Evolutionary conservation across 1,140 invertebrate species (phyloP).

Genomic region (Galleria mellonella): DNA sequence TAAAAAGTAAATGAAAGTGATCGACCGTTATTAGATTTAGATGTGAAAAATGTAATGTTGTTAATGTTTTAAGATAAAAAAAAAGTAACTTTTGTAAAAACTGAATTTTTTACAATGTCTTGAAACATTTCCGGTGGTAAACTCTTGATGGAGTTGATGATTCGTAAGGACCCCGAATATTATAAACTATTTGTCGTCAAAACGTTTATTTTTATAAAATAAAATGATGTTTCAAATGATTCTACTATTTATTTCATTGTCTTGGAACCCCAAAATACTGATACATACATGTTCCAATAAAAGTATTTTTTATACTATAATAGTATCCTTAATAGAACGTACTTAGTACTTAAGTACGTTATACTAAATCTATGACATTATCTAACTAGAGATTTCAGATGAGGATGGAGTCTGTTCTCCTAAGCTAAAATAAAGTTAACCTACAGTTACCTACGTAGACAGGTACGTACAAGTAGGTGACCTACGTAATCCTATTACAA

Average conservation of each 20-base stretch:
- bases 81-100: slow-evolving; percentile 73
- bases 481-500: no score
- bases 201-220: slow-evolving; percentile 75
- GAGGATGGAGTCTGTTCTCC: no score
- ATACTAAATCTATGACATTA: no score
- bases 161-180: slow-evolving; percentile 69
- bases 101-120: slow-evolving; percentile 74
- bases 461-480: no score
- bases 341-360: no score
- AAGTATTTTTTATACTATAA: no score
- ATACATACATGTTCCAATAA: no score
- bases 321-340: no score
- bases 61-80: slow-evolving; percentile 73
- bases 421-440: no score
- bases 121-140: slow-evolving; percentile 61
- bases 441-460: no score
- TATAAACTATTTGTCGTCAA: slow-evolving; percentile 74
- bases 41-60: slow-evolving; percentile 72
- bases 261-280: not conserved
- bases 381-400: no score
- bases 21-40: slow-evolving; percentile 71
- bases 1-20: slow-evolving; percentile 58
- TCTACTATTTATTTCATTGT: slow-evolving; percentile 12
- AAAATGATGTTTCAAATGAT: slow-evolving; percentile 65
- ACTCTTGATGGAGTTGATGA: slow-evolving; percentile 44